Base-by-base conservation (phyloP, 2,888 invertebrate species). In the Spodoptera littoralis region DNA sequence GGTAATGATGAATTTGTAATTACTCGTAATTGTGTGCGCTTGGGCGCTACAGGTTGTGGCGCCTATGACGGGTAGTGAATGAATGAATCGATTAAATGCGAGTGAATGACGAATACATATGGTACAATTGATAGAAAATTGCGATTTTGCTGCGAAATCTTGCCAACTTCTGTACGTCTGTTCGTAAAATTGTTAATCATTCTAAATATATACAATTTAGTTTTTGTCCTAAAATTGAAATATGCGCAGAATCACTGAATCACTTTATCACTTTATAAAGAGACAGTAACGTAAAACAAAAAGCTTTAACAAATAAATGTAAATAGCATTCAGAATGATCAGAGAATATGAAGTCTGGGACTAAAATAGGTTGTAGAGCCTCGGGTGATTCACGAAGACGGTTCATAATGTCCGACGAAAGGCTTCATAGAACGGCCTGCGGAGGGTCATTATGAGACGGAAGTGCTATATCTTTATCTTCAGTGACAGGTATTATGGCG, bases 1-100 rank as follows among this genome's bases (percentile, higher is more conserved):
- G 78, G 83, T 86, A 86, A 83, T 83, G 80, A 55, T 73, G 78
- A 81, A 82, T 82, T 84, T 77, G 56, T 84, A 85, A 84, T 86
- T 81, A 78, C 61, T 61, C 56, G 57, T 77, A 68, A 75, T 80
- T 80, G 66, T 66, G 60, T 57, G 61, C 68, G 54, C 49, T 49
- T 71, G 69, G 57, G 70, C 66, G 54, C 55, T 55, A 60, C 60
- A 36, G 56, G 55, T 69, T 66, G 69, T 68, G 58, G 73, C 63
- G 71, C 61, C 68, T 55, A 60, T 73, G 69, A 68, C 60, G 53
- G 59, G 70, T 63, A 65, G 68, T 67, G 81, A 84, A 84, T 88
- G 85, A 88, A 88, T 88, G 85, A 87, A 85, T 82, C 73, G 69
- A 85, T 84, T 80, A 81, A 36, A 36, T 64, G 56, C 62, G 67